These are phyloP conservation scores for Argya squamiceps DNA, from an alignment of 2,797 vertebrate species.

Conservation along the genomic window DNA sequence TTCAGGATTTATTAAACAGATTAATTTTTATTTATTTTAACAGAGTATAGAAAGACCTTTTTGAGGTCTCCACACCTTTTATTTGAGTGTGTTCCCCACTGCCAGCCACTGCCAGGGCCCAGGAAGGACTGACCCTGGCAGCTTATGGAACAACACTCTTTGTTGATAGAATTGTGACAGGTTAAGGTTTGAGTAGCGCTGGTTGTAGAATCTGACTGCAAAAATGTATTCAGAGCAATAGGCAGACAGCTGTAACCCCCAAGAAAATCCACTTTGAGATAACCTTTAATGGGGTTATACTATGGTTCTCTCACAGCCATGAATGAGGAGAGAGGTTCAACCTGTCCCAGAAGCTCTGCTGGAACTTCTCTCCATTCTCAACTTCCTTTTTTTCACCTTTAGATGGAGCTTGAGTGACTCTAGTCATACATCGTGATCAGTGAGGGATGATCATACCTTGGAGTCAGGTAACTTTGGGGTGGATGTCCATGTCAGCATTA, in stretches of 20 bases:
- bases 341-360: not conserved
- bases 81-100: no score
- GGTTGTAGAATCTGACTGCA: no score
- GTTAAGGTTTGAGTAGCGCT: fast-evolving
- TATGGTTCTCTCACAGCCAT: not conserved
- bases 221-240: not conserved
- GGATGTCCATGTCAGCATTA: not conserved
- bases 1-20: not conserved
- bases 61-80: not conserved
- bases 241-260: not conserved
- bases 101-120: no score
- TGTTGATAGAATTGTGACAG: not conserved
- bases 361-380: not conserved
- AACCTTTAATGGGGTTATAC: fast-evolving
- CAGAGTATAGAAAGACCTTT: not conserved
- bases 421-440: fast-evolving
- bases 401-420: not conserved
- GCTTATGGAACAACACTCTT: fast-evolving
- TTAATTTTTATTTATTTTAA: not conserved
- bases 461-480: not conserved
- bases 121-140: not conserved
- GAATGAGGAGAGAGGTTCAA: not conserved
- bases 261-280: not conserved
- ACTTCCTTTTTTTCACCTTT: not conserved
- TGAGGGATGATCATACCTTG: fast-evolving